Percentiles rank a stretch among this genome's conserved stretches.
Evolutionary conservation across 1,140 invertebrate species (phyloP).

Genomic region (Drosophila kohkoa): DNA sequence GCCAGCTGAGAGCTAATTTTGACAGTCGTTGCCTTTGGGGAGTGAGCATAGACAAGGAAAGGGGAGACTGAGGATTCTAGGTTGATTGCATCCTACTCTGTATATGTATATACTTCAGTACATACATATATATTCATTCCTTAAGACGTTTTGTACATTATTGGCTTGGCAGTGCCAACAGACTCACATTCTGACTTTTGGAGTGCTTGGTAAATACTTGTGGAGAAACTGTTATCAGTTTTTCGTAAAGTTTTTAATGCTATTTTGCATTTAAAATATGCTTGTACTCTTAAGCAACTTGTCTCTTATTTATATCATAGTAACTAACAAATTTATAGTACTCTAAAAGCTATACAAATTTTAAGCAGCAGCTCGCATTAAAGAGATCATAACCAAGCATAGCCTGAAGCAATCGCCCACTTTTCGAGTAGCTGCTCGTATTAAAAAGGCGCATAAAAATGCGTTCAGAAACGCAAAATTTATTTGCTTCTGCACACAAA

Average conservation of each 20-base stretch:
- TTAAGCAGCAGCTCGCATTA: conserved; percentile 5
- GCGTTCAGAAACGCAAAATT: conserved; percentile 44
- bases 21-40: conserved; percentile 35
- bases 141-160: conserved; percentile 63
- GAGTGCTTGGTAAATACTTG: conserved; percentile 68
- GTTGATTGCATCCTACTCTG: conserved; percentile 21
- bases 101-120: background rate
- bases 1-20: conserved; percentile 70
- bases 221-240: conserved; percentile 65
- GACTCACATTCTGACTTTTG: conserved; percentile 56
- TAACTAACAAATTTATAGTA: background rate
- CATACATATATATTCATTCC: conserved; percentile 7
- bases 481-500: conserved; percentile 70
- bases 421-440: background rate
- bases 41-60: background rate
- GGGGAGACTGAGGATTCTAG: conserved; percentile 1
- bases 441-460: conserved; percentile 68
- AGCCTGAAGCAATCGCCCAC: conserved; percentile 21
- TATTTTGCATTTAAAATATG: conserved; percentile 63
- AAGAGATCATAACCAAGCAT: conserved; percentile 22
- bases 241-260: conserved; percentile 69
- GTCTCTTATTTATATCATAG: conserved; percentile 13
- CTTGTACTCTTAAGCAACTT: conserved; percentile 45
- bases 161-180: conserved; percentile 49
- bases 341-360: background rate